Evolutionary conservation across 2,888 invertebrate species (phyloP).

Genomic region (Carterocephalus palaemon): DNA sequence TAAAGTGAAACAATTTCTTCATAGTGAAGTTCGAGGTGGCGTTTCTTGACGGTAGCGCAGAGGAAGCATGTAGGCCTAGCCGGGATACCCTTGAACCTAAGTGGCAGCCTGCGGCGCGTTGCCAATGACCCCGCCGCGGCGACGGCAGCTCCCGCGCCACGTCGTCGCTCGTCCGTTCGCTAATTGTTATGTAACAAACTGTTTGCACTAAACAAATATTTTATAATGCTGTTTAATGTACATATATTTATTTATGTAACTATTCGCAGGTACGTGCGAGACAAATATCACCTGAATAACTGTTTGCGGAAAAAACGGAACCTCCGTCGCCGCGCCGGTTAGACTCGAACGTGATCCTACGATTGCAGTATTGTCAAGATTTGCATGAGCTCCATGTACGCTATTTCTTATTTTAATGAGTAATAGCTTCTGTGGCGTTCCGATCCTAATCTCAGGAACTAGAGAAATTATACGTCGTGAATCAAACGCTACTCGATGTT

Average conservation of each 20-base stretch:
- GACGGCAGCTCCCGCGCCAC: conserved; percentile 55
- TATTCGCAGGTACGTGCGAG: conserved; percentile 22
- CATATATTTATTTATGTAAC: conserved; percentile 22
- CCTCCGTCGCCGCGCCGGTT: conserved; percentile 11
- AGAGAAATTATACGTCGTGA: not conserved
- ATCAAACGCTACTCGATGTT: conserved; percentile 11
- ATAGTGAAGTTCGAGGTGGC: not conserved
- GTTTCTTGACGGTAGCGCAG: conserved; percentile 1
- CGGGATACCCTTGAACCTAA: conserved; percentile 77
- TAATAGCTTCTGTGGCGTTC: conserved; percentile 1
- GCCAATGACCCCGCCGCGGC: conserved; percentile 81
- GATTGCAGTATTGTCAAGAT: conserved; percentile 21
- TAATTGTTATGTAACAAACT: conserved; percentile 76
- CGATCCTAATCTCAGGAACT: conserved; percentile 6
- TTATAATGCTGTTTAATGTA: conserved; percentile 33
- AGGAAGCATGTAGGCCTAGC: conserved; percentile 59
- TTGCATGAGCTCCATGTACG: conserved; percentile 11
- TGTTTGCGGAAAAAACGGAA: conserved; percentile 24
- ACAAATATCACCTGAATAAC: conserved; percentile 26
- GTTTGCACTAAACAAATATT: conserved; percentile 54
- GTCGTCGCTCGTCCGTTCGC: conserved; percentile 46
- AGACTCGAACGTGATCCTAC: conserved; percentile 5
- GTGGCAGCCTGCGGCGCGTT: conserved; percentile 79
- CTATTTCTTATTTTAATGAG: conserved; percentile 15
- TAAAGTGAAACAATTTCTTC: not conserved